Conservation (phyloP, 1,140 invertebrate genomes). For the Drosophila funebris region DNA sequence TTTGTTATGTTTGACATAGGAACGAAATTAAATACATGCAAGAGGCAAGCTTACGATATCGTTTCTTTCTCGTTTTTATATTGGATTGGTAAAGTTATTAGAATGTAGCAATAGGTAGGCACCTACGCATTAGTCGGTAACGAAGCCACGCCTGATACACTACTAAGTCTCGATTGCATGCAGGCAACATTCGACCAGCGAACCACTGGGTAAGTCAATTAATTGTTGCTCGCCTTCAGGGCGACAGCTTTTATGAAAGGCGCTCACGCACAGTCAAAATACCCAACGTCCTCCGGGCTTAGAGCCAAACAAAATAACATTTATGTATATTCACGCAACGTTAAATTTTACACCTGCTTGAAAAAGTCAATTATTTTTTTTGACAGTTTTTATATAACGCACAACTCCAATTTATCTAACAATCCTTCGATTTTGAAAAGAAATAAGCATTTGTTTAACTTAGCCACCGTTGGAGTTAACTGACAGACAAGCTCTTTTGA, state of each 20-base stretch:
- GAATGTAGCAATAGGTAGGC: slow-evolving; percentile 62
- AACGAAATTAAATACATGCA: no score
- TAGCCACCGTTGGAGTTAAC: no score
- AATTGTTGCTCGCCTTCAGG: slow-evolving; percentile 77
- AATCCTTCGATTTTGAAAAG: background rate
- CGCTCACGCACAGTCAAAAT: slow-evolving; percentile 28
- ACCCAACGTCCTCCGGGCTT: slow-evolving; percentile 67
- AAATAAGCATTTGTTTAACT: background rate
- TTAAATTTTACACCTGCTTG: slow-evolving; percentile 67
- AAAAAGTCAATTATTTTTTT: slow-evolving; percentile 69
- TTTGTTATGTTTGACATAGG: no score
- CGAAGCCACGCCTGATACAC: background rate
- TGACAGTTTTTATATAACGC: slow-evolving; percentile 49
- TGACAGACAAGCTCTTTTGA: no score
- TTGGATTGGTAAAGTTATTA: slow-evolving; percentile 62
- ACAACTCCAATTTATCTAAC: slow-evolving; percentile 50
- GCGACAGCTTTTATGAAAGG: slow-evolving; percentile 76
- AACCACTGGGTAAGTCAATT: slow-evolving; percentile 70
- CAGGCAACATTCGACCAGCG: slow-evolving; percentile 20
- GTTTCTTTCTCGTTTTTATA: no score
- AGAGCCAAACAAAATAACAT: slow-evolving; percentile 31
- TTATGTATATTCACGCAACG: slow-evolving; percentile 65
- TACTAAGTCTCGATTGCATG: slow-evolving; percentile 55
- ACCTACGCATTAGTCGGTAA: slow-evolving; percentile 55
- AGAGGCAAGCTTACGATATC: no score